Conservation (phyloP, 1,140 invertebrate species). For the Meteorus sp. region DNA sequence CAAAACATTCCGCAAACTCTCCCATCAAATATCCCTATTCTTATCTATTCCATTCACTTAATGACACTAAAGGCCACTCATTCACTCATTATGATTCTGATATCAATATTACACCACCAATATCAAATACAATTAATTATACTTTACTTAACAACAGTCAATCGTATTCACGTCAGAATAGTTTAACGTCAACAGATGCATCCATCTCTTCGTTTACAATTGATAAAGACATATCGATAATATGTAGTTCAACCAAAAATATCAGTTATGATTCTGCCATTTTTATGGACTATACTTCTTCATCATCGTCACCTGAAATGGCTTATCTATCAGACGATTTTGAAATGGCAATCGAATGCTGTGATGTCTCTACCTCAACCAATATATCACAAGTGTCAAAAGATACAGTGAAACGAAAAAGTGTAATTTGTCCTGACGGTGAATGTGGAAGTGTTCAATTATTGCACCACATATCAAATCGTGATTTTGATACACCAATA, state of each 20-base stretch:
- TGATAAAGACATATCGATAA: background rate
- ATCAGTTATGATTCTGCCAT: conserved; percentile 41
- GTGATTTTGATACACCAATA: too few species aligned
- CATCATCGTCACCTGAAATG: conserved; percentile 22
- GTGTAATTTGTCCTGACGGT: too few species aligned
- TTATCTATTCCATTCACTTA: conserved; percentile 22
- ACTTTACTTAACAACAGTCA: background rate
- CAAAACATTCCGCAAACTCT: background rate
- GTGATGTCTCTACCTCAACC: conserved; percentile 36
- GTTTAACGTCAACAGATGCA: too few species aligned
- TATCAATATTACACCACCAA: conserved; percentile 11
- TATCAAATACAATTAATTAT: too few species aligned
- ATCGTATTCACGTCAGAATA: too few species aligned
- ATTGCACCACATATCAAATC: background rate
- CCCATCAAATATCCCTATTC: conserved; percentile 23
- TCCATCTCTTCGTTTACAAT: background rate
- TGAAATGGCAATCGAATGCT: conserved; percentile 16
- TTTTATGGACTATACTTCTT: conserved; percentile 39
- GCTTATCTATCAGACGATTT: conserved; percentile 24
- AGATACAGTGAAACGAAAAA: background rate
- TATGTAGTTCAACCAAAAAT: conserved; percentile 9
- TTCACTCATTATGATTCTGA: conserved; percentile 43
- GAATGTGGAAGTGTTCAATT: background rate
- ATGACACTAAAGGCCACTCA: conserved; percentile 31
- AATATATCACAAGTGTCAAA: conserved; percentile 27